Evolutionary conservation across 2,888 invertebrate species (phyloP).

Genomic region (Elysia crispata): DNA sequence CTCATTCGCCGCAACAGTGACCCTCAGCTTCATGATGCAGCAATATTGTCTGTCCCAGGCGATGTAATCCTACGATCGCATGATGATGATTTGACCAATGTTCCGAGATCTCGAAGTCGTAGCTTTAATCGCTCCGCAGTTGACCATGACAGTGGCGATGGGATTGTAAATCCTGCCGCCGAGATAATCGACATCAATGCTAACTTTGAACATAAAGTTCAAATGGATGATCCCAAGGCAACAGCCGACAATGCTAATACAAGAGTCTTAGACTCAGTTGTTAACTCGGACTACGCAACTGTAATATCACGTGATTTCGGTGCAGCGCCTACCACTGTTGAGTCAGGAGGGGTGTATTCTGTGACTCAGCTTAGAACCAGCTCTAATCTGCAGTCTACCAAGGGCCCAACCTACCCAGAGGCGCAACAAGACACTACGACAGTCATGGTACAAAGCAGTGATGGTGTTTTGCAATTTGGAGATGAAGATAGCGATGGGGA

Average conservation of each 20-base stretch:
- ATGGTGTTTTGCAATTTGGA: conserved; percentile 3
- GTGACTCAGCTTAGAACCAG: conserved; percentile 23
- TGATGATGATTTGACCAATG: neutral
- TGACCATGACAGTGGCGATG: no score
- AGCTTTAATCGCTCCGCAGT: no score
- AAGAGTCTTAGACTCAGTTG: no score
- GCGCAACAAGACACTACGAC: neutral
- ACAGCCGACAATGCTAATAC: no score
- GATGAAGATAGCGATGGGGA: conserved; percentile 21
- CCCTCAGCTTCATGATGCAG: neutral
- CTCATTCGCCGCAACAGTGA: conserved; percentile 16
- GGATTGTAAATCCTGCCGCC: no score
- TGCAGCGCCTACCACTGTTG: no score
- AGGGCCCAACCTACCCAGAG: neutral
- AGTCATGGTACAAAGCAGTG: conserved; percentile 5
- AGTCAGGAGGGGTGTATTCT: conserved; percentile 20
- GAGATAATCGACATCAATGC: no score
- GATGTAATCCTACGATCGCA: conserved; percentile 28
- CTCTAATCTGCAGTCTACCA: neutral
- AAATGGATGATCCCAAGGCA: no score
- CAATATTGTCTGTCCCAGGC: conserved; percentile 11
- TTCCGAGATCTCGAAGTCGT: neutral
- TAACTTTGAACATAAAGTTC: no score
- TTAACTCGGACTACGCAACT: no score
- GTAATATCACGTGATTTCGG: no score